Evolutionary conservation across 2,888 invertebrate species (phyloP).

Genomic region (Erebia palarica): DNA sequence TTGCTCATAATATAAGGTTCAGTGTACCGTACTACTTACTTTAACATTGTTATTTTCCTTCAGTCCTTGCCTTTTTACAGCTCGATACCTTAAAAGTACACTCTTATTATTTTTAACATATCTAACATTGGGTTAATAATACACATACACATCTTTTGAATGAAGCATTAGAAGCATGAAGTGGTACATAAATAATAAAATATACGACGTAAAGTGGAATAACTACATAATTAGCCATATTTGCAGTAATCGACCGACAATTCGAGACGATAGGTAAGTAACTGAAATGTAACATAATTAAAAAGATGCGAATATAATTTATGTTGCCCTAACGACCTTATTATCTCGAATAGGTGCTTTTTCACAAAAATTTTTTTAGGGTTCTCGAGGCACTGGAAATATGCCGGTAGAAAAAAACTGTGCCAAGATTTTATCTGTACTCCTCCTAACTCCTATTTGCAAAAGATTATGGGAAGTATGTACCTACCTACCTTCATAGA

Average conservation of each 20-base stretch:
- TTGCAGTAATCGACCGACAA: neutral
- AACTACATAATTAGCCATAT: neutral
- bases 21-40: neutral
- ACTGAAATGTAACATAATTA: neutral
- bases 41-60: neutral
- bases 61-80: neutral
- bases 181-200: neutral
- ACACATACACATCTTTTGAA: too few species aligned
- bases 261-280: neutral
- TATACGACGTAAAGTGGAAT: neutral
- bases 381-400: neutral
- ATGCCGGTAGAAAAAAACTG: too few species aligned
- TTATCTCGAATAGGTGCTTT: neutral
- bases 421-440: too few species aligned
- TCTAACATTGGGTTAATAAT: neutral
- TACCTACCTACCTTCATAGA: too few species aligned
- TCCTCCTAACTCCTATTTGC: too few species aligned
- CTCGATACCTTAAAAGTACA: constrained; percentile 2
- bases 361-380: neutral
- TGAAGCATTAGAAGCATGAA: constrained; percentile 1
- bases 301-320: neutral
- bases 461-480: too few species aligned
- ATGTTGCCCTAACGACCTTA: neutral
- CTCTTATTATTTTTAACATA: neutral
- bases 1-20: too few species aligned